Base-by-base conservation (phyloP, 2,797 vertebrate species). In the Coranthus polyacanthus region DNA sequence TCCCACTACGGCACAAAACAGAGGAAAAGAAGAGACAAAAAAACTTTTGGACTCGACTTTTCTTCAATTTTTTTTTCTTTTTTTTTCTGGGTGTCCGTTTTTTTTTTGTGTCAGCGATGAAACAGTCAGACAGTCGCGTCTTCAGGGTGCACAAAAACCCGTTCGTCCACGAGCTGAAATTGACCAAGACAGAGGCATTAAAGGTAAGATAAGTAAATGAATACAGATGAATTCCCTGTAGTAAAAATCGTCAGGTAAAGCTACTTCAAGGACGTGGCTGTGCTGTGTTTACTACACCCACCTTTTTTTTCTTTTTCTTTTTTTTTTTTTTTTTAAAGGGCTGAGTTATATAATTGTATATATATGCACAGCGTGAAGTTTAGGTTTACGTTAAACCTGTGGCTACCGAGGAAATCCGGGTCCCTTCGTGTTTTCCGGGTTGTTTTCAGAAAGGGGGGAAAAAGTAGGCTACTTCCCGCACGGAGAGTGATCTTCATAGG, bases 141-240 rank as follows among this genome's bases (percentile, higher is more conserved):
- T 77, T 74, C 43, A 75, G 13, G 36, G 78, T 63, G 66, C 80
- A 79, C 17, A 89, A 83, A 82, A 97, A 97, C 90, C 96, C 97
- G 6, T 98, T 98, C 90, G 89, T 93, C 50, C 96, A 97, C 86
- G 92, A 95, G 72, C 91, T 96, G 68, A 94, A 92, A 70, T 84
- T 96, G 84, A 92, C 93, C 80, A 47, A 84, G 63, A 70, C 91
- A 64, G 92, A 95, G 80, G 96, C 96, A 93, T 90, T 96, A 78
- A 94, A 95, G 95, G 96, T 98, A 91, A 89, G 88, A 49, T 6
- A 20, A 2, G 5, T 4, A 6, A 41, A 20, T 2, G 1, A 11
- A 15, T 17, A 17, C 4, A 1, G 9, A 15, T 0, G 0, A 0
- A 6, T n/a, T n/a, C n/a, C n/a, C n/a, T n/a, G n/a, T n/a, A n/a